Conservation (phyloP, 2,113 vertebrate genomes). For the Copsychus sechellarum region DNA sequence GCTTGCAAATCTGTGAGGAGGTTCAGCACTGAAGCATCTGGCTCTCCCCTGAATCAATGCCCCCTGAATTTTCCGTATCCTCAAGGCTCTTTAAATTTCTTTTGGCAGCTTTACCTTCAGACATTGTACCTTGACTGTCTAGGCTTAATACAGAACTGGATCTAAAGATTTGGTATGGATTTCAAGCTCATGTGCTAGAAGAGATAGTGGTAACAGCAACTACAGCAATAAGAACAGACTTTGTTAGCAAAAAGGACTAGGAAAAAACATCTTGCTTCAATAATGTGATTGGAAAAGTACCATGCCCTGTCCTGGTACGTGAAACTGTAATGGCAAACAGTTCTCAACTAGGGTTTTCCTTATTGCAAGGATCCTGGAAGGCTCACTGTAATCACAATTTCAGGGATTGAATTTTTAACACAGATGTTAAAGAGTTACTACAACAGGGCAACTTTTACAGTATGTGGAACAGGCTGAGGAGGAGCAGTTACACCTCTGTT, state of each 20-base stretch:
- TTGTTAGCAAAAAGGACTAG: neutral
- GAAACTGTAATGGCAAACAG: neutral
- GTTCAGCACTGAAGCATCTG: neutral
- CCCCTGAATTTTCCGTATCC: neutral
- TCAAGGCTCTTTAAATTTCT: neutral
- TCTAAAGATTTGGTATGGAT: neutral
- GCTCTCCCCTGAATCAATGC: neutral
- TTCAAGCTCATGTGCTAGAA: neutral
- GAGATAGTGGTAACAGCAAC: neutral
- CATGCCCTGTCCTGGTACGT: neutral
- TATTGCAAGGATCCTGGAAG: neutral
- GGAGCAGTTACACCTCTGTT: neutral
- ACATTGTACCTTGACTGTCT: neutral
- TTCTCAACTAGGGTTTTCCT: neutral
- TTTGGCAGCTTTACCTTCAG: neutral
- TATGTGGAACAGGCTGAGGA: neutral
- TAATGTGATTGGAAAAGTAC: neutral
- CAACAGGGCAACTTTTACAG: neutral
- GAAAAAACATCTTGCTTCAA: neutral
- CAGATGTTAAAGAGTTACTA: neutral
- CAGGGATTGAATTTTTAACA: neutral
- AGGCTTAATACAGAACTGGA: neutral
- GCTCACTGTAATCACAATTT: neutral
- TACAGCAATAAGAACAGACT: neutral
- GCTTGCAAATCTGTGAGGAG: neutral